A percentile compares a stretch with the other conserved stretches of the same genome.
phyloP scores from a whole-genome alignment of 2,113 vertebrate genomes.

The Istiophorus platypterus region DNA sequence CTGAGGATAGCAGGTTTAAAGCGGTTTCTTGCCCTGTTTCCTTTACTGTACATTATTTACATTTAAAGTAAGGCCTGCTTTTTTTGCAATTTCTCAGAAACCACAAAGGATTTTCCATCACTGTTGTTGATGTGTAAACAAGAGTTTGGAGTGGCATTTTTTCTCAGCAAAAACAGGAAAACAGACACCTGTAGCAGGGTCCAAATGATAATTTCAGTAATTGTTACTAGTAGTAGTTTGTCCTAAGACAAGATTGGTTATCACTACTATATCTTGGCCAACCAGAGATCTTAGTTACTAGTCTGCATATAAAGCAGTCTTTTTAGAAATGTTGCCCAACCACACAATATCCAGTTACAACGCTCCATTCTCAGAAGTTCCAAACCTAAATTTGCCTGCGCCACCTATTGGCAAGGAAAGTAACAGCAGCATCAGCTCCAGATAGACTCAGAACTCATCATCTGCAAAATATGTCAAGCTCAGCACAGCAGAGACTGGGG shows the following conservation, averaged over 20 bases:
- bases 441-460: background rate
- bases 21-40: constrained; percentile 1
- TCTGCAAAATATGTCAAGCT: background rate
- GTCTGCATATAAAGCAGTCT: background rate
- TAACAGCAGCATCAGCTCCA: too few species aligned
- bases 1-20: constrained; percentile 15
- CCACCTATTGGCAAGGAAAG: too few species aligned
- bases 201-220: background rate
- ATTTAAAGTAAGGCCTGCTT: constrained; percentile 45
- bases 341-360: background rate
- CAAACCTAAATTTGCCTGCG: too few species aligned
- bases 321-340: too few species aligned
- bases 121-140: constrained; percentile 36
- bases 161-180: background rate
- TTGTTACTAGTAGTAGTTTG: background rate
- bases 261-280: background rate
- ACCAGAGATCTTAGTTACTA: background rate
- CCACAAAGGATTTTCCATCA: constrained; percentile 14
- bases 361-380: background rate
- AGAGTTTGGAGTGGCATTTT: background rate
- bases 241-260: background rate
- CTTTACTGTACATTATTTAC: constrained; percentile 45
- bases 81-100: constrained; percentile 40
- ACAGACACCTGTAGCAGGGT: background rate
- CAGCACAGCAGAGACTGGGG: background rate